Evolutionary conservation across 2,113 vertebrate species (phyloP).

Genomic region (Trogon surrucura): DNA sequence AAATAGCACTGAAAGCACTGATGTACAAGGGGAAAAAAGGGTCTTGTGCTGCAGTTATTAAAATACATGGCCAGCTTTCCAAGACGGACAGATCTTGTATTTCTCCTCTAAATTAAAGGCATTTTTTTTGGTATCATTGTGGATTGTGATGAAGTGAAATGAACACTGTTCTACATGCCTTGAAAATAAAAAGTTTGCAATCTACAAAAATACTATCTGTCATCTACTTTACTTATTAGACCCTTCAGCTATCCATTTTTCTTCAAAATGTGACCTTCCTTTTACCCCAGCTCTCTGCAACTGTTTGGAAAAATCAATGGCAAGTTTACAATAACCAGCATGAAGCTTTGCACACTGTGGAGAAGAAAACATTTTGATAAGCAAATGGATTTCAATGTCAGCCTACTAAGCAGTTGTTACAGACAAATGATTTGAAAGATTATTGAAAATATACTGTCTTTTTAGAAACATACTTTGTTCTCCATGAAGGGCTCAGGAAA

Average conservation of each 20-base stretch:
- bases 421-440: slow-evolving; percentile 28
- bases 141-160: slow-evolving; percentile 10
- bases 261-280: slow-evolving; percentile 36
- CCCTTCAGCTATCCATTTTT: neutral
- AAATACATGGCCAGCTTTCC: neutral
- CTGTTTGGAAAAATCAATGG: slow-evolving; percentile 42
- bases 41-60: neutral
- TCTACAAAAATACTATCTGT: neutral
- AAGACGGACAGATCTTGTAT: neutral
- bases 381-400: slow-evolving; percentile 16
- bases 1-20: neutral
- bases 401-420: slow-evolving; percentile 13
- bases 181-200: neutral
- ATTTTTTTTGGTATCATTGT: neutral
- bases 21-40: neutral
- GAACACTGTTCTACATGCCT: neutral
- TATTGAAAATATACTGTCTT: slow-evolving; percentile 6
- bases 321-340: slow-evolving; percentile 39
- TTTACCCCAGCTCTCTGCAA: slow-evolving; percentile 4
- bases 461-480: neutral
- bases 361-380: slow-evolving; percentile 57
- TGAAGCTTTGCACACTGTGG: neutral
- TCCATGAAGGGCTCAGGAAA: neutral
- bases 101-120: neutral
- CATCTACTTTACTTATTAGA: slow-evolving; percentile 20